These are phyloP conservation scores for Nothocercus julius DNA, from an alignment of 2,113 vertebrate genomes.

Conservation along the genomic window DNA sequence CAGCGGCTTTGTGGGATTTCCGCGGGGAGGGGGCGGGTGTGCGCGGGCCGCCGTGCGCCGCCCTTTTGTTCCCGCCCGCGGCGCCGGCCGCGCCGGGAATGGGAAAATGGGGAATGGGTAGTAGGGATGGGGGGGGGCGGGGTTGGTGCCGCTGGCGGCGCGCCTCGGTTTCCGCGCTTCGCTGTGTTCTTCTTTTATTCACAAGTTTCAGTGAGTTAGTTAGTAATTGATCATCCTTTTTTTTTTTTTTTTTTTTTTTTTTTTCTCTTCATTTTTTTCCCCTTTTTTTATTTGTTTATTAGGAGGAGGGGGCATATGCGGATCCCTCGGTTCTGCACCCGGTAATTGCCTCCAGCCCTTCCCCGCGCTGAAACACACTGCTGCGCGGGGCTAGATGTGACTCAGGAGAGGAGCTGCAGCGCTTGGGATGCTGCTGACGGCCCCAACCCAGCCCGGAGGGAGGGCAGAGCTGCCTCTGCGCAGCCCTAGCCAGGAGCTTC, in stretches of 20 bases:
- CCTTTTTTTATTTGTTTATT: neutral
- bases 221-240: neutral
- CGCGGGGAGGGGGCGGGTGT: neutral
- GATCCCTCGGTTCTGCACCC: neutral
- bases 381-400: neutral
- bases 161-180: too few relatives aligned
- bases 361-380: neutral
- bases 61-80: neutral
- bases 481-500: too few relatives aligned
- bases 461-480: too few relatives aligned
- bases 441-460: too few relatives aligned
- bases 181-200: too few relatives aligned
- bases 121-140: neutral
- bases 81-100: neutral
- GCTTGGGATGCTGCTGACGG: too few relatives aligned
- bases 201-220: neutral
- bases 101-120: neutral
- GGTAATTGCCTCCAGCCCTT: neutral
- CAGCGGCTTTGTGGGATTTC: slow-evolving; percentile 36
- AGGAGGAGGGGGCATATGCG: neutral
- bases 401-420: neutral
- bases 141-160: too few relatives aligned
- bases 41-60: neutral
- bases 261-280: too few relatives aligned
- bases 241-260: neutral